Conservation (phyloP, 2,888 invertebrate genomes). For the Apamea monoglypha region DNA sequence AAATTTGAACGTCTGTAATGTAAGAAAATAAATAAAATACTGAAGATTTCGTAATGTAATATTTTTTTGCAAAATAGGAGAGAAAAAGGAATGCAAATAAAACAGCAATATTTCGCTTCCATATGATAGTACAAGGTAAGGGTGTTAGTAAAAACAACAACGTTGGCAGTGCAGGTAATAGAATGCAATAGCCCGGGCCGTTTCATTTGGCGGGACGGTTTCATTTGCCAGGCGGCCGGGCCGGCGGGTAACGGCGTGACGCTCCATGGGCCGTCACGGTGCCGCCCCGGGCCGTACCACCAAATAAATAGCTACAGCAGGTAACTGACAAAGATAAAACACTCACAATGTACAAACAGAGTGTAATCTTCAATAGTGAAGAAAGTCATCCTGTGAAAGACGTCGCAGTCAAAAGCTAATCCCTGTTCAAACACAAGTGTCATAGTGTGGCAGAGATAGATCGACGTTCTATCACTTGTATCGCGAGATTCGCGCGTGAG, state of each 20-base stretch:
- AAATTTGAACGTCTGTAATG: neutral
- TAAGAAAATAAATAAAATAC: neutral
- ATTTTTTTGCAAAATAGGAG: neutral
- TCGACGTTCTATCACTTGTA: neutral
- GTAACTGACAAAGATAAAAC: neutral
- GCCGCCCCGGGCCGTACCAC: neutral
- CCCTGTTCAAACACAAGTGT: slow-evolving; percentile 27
- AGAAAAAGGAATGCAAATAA: slow-evolving; percentile 13
- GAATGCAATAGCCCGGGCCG: slow-evolving; percentile 44
- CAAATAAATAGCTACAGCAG: neutral
- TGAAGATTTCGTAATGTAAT: neutral
- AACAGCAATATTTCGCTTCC: slow-evolving; percentile 7
- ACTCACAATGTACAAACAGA: neutral
- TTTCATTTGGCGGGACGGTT: slow-evolving; percentile 37
- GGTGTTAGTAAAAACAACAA: slow-evolving; percentile 37
- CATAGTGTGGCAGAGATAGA: neutral
- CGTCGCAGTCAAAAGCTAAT: slow-evolving; percentile 24
- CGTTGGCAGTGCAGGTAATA: slow-evolving; percentile 49
- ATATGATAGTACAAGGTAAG: neutral
- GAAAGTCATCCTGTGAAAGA: neutral
- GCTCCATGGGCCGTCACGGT: slow-evolving; percentile 37
- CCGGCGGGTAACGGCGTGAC: slow-evolving; percentile 19
- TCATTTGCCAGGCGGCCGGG: slow-evolving; percentile 20
- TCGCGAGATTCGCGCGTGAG: neutral
- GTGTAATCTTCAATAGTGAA: slow-evolving; percentile 3